Evolutionary conservation across 2,113 vertebrate species (phyloP).

Genomic region (Chaetura pelagica): DNA sequence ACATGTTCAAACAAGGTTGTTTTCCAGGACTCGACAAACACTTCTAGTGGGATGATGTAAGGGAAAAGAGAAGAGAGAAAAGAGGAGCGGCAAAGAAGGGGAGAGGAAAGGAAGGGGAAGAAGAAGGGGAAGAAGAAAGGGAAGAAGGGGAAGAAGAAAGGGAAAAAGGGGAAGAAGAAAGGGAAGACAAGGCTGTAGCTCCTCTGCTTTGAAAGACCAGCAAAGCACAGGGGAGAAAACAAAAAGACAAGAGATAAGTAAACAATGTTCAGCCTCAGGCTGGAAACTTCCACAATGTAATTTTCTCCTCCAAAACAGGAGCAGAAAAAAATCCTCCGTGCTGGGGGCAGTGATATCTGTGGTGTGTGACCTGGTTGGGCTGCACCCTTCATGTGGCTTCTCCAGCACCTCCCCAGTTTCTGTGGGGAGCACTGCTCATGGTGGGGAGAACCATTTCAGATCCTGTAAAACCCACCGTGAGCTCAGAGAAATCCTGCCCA

Average conservation of each 20-base stretch:
- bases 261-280: not conserved
- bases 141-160: no score
- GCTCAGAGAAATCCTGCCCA: not conserved
- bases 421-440: no score
- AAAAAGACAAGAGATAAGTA: not conserved
- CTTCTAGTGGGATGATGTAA: constrained; percentile 35
- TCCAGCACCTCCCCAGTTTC: not conserved
- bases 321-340: not conserved
- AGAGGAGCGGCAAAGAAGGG: not conserved
- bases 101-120: no score
- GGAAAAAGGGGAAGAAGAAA: not conserved
- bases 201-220: not conserved
- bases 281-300: not conserved
- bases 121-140: no score
- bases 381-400: not conserved
- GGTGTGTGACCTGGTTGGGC: rapidly evolving
- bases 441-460: not conserved
- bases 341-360: not conserved
- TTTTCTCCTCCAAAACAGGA: not conserved
- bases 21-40: constrained; percentile 31
- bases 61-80: not conserved
- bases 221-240: not conserved
- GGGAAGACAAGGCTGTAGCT: not conserved
- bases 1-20: constrained; percentile 42
- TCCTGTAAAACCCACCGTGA: not conserved